These are phyloP conservation scores for Teleopsis dalmanni DNA, from an alignment of 1,140 invertebrate genomes.

Conservation along the genomic window DNA sequence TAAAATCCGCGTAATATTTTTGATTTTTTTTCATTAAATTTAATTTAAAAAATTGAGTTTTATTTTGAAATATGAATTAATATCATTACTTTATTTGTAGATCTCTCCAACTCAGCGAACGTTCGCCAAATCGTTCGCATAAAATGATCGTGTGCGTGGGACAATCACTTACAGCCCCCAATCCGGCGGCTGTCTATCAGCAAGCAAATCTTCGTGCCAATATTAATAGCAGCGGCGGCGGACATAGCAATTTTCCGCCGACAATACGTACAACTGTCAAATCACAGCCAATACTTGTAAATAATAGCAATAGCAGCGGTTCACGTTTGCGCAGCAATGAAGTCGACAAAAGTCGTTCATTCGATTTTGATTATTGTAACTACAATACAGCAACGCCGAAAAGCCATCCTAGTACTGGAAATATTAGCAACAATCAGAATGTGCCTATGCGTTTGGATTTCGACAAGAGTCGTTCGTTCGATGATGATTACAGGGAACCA, in stretches of 20 bases:
- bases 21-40: no score
- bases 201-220: slow-evolving; percentile 15
- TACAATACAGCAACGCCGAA: slow-evolving; percentile 16
- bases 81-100: slow-evolving; percentile 17
- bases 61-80: no score
- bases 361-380: slow-evolving; percentile 38
- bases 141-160: slow-evolving; percentile 31
- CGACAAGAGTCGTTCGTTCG: slow-evolving; percentile 40
- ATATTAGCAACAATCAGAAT: slow-evolving; percentile 29
- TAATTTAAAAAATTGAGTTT: no score
- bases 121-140: slow-evolving; percentile 37
- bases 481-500: slow-evolving; percentile 37
- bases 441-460: slow-evolving; percentile 25
- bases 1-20: no score
- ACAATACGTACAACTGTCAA: slow-evolving; percentile 19
- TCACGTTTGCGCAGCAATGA: slow-evolving; percentile 22
- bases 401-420: slow-evolving; percentile 6
- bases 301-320: slow-evolving; percentile 4
- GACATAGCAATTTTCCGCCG: slow-evolving; percentile 17
- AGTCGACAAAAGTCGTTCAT: slow-evolving; percentile 37
- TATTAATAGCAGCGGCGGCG: background rate
- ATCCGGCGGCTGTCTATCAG: slow-evolving; percentile 21
- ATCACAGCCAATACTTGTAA: slow-evolving; percentile 12
- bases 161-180: slow-evolving; percentile 10
- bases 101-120: slow-evolving; percentile 39